Conservation (phyloP, 1,140 invertebrate species). For the Odontomachus brunneus region DNA sequence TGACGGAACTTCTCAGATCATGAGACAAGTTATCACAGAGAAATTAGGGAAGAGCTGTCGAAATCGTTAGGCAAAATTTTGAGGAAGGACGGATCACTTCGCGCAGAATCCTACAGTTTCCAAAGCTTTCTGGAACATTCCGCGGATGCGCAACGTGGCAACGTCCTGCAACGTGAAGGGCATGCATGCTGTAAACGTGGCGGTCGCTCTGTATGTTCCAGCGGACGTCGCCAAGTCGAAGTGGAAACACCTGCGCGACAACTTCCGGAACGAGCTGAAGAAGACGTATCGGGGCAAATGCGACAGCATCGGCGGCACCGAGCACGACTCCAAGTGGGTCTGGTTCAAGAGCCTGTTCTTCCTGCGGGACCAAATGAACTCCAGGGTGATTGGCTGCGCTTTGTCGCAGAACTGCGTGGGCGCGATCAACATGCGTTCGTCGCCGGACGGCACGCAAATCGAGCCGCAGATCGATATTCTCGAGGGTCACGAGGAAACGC, state of each 20-base stretch:
- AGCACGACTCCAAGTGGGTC: slow-evolving; percentile 79
- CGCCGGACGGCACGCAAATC: slow-evolving; percentile 75
- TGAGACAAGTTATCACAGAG: no score
- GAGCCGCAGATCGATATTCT: slow-evolving; percentile 78
- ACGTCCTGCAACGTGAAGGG: no score
- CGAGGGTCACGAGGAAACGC: slow-evolving; percentile 76
- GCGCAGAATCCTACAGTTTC: no score
- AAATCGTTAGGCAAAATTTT: no score
- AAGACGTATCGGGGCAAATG: slow-evolving; percentile 76
- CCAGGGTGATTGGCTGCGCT: slow-evolving; percentile 74
- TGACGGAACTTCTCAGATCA: no score
- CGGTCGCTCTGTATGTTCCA: slow-evolving; percentile 51
- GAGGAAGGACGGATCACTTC: no score
- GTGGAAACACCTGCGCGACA: slow-evolving; percentile 78
- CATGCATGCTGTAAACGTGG: background rate
- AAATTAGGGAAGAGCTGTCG: no score
- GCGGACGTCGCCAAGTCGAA: slow-evolving; percentile 79
- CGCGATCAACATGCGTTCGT: slow-evolving; percentile 61
- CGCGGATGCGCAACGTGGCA: no score
- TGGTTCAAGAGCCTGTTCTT: slow-evolving; percentile 78
- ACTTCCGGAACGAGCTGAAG: slow-evolving; percentile 78
- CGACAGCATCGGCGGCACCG: slow-evolving; percentile 68
- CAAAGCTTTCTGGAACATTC: no score
- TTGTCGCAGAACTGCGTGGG: slow-evolving; percentile 71
- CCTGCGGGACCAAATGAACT: slow-evolving; percentile 78